A percentile compares a stretch with the other conserved stretches of the same genome.
Evolutionary conservation across 2,888 invertebrate genomes (phyloP).

Genomic region (Apeira syringaria): DNA sequence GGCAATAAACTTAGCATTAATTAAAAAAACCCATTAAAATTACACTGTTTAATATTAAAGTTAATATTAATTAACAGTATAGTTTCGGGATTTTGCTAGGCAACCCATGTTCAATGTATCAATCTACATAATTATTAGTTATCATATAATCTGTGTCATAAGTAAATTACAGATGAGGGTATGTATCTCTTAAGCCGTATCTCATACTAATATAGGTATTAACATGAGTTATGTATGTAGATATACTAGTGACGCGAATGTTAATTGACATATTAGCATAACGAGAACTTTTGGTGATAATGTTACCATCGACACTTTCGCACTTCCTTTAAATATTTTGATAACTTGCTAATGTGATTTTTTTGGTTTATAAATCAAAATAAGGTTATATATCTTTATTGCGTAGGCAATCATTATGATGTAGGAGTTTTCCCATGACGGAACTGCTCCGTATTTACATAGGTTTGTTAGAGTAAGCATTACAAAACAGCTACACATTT

Average conservation of each 20-base stretch:
- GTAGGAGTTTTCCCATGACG: not conserved
- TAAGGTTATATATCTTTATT: not conserved
- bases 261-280: constrained; percentile 15
- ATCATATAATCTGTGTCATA: too few relatives aligned
- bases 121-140: too few relatives aligned
- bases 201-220: too few relatives aligned
- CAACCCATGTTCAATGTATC: too few relatives aligned
- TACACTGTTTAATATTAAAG: too few relatives aligned
- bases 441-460: not conserved
- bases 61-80: too few relatives aligned
- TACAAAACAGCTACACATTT: not conserved
- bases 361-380: constrained; percentile 1
- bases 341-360: constrained; percentile 5
- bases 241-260: constrained; percentile 13
- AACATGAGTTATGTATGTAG: too few relatives aligned
- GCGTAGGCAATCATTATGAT: not conserved
- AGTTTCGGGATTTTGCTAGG: too few relatives aligned
- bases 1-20: too few relatives aligned
- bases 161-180: too few relatives aligned
- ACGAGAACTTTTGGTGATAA: constrained; percentile 8
- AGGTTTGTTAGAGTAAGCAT: not conserved
- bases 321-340: not conserved
- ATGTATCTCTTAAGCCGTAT: too few relatives aligned
- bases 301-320: constrained; percentile 7
- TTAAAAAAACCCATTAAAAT: too few relatives aligned